phyloP scores from a whole-genome alignment of 2,113 vertebrate species.

The Apeltes quadracus region DNA sequence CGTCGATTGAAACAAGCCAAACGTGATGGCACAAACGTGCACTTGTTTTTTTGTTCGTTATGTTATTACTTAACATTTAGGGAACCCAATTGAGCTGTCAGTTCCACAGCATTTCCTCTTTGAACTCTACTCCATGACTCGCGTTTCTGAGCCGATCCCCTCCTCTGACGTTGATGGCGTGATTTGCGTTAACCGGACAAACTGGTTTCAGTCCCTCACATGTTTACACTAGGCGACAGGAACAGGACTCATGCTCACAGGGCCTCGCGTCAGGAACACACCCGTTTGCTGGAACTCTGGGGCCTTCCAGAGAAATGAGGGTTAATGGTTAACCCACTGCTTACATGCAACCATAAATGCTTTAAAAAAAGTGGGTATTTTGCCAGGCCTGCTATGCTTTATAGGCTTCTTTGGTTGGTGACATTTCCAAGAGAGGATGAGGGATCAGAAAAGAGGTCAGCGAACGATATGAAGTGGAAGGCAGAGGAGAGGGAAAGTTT shows the following conservation, averaged over 20 bases:
- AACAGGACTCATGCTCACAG: neutral
- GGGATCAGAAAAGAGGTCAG: slow-evolving; percentile 62
- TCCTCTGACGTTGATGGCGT: slow-evolving; percentile 6
- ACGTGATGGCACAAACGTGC: neutral
- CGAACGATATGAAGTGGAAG: slow-evolving; percentile 62
- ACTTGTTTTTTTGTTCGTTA: neutral
- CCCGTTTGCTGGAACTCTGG: slow-evolving; percentile 6
- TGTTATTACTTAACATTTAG: too few species aligned
- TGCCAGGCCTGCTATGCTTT: neutral
- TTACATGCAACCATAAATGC: slow-evolving; percentile 5
- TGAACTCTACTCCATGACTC: neutral
- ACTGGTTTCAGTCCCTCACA: slow-evolving; percentile 44
- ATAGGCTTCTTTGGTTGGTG: neutral
- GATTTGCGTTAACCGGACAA: slow-evolving; percentile 23
- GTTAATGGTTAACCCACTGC: slow-evolving; percentile 12
- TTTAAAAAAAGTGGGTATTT: neutral
- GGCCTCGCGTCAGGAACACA: neutral
- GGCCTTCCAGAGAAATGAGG: slow-evolving; percentile 18
- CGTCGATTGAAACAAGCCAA: neutral
- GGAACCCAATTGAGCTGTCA: neutral
- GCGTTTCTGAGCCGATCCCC: neutral
- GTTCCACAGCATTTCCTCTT: neutral
- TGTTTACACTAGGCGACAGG: neutral
- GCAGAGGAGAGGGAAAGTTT: slow-evolving; percentile 53
- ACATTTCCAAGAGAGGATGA: slow-evolving; percentile 5